Conservation (phyloP, 1,140 invertebrate genomes). For the Heliconius himera region DNA sequence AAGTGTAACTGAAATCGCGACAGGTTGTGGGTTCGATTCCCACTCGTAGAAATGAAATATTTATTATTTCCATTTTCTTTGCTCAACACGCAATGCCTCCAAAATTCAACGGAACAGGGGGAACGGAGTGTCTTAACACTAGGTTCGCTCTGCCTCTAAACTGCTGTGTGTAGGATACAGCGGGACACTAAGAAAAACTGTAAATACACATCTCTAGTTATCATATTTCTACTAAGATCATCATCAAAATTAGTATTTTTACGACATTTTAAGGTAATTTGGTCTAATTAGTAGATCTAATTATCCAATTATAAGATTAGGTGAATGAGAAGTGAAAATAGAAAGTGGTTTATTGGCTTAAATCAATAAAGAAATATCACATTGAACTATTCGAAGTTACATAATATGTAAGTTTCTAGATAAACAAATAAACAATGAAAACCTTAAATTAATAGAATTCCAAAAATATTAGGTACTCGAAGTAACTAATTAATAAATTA, state of each 20-base stretch:
- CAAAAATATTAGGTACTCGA: too few relatives aligned
- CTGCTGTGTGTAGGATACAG: too few relatives aligned
- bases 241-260: neutral
- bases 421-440: neutral
- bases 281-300: neutral
- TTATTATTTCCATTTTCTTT: too few relatives aligned
- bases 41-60: too few relatives aligned
- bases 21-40: too few relatives aligned
- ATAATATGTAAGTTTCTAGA: neutral
- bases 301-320: slow-evolving; percentile 5
- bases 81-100: too few relatives aligned
- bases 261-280: neutral
- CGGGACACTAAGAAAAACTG: too few relatives aligned
- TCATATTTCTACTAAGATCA: neutral
- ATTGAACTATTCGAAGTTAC: neutral
- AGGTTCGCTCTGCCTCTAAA: too few relatives aligned
- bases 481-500: neutral
- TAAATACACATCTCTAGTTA: neutral
- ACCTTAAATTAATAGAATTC: neutral
- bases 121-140: too few relatives aligned
- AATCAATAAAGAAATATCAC: neutral
- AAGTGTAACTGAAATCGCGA: too few relatives aligned
- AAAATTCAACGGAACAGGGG: too few relatives aligned
- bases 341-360: neutral
- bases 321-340: neutral